Conservation (phyloP, 30 jellyfish, hydroid and myxozoan genomes). For the Euphysa ruthae region DNA sequence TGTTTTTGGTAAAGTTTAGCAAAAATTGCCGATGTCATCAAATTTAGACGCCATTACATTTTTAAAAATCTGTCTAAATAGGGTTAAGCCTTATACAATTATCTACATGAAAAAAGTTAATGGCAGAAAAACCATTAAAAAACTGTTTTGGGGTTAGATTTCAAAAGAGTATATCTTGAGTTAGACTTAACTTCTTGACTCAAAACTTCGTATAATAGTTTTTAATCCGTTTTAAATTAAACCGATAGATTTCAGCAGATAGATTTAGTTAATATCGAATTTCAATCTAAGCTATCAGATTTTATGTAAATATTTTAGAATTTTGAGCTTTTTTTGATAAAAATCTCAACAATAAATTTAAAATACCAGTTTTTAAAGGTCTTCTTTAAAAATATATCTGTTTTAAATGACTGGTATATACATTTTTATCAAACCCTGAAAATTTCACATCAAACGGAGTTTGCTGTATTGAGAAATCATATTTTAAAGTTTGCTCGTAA, state of each 20-base stretch:
- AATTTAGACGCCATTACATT: too few relatives aligned
- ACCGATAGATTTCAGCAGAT: background rate
- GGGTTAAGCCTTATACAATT: background rate
- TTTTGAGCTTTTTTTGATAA: background rate
- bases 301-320: background rate
- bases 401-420: background rate
- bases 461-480: background rate
- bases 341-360: too few relatives aligned
- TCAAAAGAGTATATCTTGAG: background rate
- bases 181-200: background rate
- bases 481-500: background rate
- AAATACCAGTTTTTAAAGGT: too few relatives aligned
- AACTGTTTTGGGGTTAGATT: background rate
- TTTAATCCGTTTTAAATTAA: background rate
- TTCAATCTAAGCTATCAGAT: background rate
- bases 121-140: background rate
- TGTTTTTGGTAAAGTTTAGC: too few relatives aligned
- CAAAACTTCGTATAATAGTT: background rate
- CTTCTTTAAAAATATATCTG: background rate
- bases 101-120: too few relatives aligned
- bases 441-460: constrained; percentile 9
- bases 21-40: too few relatives aligned
- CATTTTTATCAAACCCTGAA: background rate
- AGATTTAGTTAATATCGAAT: background rate
- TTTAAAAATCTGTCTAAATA: background rate